Conservation (phyloP, 2,797 vertebrate species). For the Australoheros facetus region DNA sequence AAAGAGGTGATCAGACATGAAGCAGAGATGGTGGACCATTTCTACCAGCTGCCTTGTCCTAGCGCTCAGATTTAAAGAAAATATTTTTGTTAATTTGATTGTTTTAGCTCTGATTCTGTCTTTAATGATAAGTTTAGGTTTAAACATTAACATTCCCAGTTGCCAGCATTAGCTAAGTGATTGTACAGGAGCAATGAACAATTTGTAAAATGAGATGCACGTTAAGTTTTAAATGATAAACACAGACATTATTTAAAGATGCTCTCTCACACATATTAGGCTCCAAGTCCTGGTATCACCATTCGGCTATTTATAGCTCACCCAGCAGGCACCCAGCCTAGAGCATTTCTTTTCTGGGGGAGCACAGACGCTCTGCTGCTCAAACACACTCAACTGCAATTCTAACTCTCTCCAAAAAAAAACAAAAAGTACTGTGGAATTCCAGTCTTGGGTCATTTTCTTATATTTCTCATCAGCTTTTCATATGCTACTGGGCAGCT, state of each 20-base stretch:
- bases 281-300: constrained; percentile 72
- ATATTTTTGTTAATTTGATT: not conserved
- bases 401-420: not conserved
- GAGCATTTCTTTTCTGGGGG: constrained; percentile 53
- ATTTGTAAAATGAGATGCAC: constrained; percentile 25
- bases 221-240: constrained; percentile 55
- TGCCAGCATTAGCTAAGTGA: not conserved
- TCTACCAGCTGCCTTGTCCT: not conserved
- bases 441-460: not conserved
- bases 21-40: not conserved
- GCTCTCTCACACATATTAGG: constrained; percentile 55
- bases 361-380: constrained; percentile 28
- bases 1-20: not conserved
- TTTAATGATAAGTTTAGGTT: not conserved
- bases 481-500: constrained; percentile 3
- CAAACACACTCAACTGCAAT: constrained; percentile 6
- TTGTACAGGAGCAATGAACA: not conserved
- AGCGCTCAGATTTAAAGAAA: not conserved
- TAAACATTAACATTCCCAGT: too few relatives aligned
- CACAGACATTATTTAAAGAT: constrained; percentile 57
- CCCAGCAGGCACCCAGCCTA: constrained; percentile 61
- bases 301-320: constrained; percentile 70
- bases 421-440: not conserved
- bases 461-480: not conserved
- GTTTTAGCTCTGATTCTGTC: not conserved